Evolutionary conservation across 2,888 invertebrate genomes (phyloP).

Genomic region (Agapetus fuscipes): DNA sequence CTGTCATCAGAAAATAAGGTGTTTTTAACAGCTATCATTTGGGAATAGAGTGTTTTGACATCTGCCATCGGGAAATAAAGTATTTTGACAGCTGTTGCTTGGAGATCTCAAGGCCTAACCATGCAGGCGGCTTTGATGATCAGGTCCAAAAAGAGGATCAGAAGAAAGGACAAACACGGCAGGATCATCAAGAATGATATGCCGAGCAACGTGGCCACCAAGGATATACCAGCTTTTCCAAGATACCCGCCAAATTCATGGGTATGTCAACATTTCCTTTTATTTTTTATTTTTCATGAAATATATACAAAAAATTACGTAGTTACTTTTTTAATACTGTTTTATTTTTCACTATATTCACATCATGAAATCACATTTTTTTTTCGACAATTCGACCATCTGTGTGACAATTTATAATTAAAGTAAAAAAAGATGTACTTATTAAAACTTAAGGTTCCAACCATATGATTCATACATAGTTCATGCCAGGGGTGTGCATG

Average conservation of each 20-base stretch:
- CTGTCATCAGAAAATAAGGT: too few species aligned
- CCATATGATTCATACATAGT: too few species aligned
- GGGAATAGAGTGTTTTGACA: too few species aligned
- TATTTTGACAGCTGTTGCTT: too few species aligned
- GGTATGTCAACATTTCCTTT: constrained; percentile 39
- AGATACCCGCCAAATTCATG: constrained; percentile 75
- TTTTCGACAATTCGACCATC: neutral
- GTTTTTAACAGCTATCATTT: too few species aligned
- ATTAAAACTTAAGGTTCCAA: too few species aligned
- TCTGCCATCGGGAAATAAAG: too few species aligned
- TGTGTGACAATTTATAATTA: too few species aligned
- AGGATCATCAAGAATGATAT: constrained; percentile 67
- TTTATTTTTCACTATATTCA: neutral
- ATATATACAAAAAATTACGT: neutral
- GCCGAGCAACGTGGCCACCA: constrained; percentile 81
- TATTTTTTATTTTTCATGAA: constrained; percentile 4
- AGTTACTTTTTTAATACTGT: neutral
- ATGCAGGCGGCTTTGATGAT: constrained; percentile 92
- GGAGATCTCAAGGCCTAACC: too few species aligned
- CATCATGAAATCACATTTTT: neutral
- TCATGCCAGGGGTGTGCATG: too few species aligned
- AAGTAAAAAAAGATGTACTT: too few species aligned
- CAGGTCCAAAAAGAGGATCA: constrained; percentile 82
- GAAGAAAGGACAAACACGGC: constrained; percentile 66
- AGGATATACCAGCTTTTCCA: constrained; percentile 79